Evolutionary conservation across 2,797 vertebrate species (phyloP).

Genomic region (Phrynocephalus vlangalii): DNA sequence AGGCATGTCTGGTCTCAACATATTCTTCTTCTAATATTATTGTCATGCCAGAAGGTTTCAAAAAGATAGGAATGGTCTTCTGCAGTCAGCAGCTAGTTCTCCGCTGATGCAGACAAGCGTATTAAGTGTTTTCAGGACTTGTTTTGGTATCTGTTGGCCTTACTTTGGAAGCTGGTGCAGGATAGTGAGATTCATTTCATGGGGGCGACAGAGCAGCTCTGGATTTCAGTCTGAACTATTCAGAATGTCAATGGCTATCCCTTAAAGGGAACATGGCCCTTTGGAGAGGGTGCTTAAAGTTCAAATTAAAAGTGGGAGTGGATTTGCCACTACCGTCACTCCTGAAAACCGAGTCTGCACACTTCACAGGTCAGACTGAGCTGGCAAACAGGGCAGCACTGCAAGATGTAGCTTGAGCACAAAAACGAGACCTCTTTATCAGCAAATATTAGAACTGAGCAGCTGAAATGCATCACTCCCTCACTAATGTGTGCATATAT

Average conservation of each 20-base stretch:
- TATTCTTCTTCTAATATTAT: neutral
- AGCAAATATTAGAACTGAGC: constrained; percentile 18
- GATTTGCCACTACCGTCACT: too few species aligned
- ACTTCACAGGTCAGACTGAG: neutral
- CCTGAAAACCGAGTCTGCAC: too few species aligned
- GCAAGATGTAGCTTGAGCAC: neutral
- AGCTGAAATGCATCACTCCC: constrained; percentile 32
- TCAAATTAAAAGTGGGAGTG: too few species aligned
- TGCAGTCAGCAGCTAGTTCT: constrained; percentile 13
- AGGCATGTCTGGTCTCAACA: neutral
- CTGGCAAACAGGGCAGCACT: constrained; percentile 26
- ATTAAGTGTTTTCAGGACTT: constrained; percentile 46
- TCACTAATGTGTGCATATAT: neutral
- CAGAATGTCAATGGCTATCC: too few species aligned
- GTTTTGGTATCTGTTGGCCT: constrained; percentile 10
- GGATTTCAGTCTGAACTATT: too few species aligned
- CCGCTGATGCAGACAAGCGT: constrained; percentile 24
- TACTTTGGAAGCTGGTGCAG: neutral
- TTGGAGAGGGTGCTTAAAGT: too few species aligned
- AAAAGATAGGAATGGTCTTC: constrained; percentile 16
- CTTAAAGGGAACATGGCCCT: too few species aligned
- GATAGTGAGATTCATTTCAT: too few species aligned
- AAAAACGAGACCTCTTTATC: constrained; percentile 36
- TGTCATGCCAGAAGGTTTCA: constrained; percentile 24
- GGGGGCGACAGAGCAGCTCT: too few species aligned